Evolutionary conservation across 2,797 vertebrate species (phyloP).

Genomic region (Phoxinus dragarum): DNA sequence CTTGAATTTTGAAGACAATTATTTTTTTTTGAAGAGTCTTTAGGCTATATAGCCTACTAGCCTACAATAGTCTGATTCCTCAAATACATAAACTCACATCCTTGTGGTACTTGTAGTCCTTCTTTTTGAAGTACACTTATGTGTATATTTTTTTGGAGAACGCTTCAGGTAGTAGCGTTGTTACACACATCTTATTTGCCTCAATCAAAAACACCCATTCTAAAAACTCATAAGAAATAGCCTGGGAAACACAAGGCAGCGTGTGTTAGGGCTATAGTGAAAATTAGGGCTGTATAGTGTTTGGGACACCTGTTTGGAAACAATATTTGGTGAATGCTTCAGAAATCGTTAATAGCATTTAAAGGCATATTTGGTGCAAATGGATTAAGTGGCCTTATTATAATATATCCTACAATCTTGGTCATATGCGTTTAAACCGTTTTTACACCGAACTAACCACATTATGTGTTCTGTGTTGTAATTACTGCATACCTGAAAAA

Average conservation of each 20-base stretch:
- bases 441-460: neutral
- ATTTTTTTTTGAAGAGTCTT: too few relatives aligned
- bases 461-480: conserved; percentile 30
- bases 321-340: neutral
- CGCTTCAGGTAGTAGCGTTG: too few relatives aligned
- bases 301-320: conserved; percentile 1
- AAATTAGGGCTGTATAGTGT: neutral
- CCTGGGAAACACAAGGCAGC: neutral
- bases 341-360: neutral
- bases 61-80: neutral
- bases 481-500: conserved; percentile 31
- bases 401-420: neutral
- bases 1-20: neutral
- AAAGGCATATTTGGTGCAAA: neutral
- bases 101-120: neutral
- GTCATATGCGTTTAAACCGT: conserved; percentile 1
- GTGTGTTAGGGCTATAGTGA: too few relatives aligned
- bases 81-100: neutral
- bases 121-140: neutral
- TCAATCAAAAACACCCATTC: neutral
- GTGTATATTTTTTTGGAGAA: neutral
- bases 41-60: neutral
- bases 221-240: neutral
- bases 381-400: neutral
- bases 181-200: neutral